Percentiles rank a stretch among this genome's conserved stretches.
These are phyloP conservation scores for Neodiprion virginianus DNA, from an alignment of 1,140 invertebrate genomes.

Conservation along the genomic window DNA sequence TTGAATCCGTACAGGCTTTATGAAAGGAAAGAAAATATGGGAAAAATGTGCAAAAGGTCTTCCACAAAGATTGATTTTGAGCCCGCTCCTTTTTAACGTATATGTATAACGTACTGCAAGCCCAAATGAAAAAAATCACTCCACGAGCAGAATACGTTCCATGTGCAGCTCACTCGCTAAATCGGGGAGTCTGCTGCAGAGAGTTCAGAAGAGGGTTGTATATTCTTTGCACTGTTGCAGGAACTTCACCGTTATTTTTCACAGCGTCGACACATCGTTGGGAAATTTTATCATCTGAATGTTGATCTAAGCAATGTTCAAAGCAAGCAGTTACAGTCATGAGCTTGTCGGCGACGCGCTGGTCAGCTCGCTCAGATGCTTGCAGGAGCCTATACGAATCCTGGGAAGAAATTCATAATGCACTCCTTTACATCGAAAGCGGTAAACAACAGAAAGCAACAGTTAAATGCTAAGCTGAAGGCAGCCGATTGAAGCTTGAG, in stretches of 20 bases:
- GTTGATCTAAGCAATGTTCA: conserved; percentile 15
- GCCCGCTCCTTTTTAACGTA: background rate
- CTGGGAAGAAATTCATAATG: conserved; percentile 20
- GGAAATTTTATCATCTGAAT: conserved; percentile 23
- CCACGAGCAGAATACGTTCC: conserved; percentile 31
- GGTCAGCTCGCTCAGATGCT: conserved; percentile 31
- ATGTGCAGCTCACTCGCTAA: conserved; percentile 42
- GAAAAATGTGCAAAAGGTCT: background rate
- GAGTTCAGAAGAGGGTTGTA: conserved; percentile 30
- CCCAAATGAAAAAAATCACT: conserved; percentile 33
- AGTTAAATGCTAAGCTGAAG: conserved; percentile 25
- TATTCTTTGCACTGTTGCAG: conserved; percentile 29
- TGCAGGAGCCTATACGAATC: conserved; percentile 22
- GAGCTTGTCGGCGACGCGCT: conserved; percentile 28
- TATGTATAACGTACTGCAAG: conserved; percentile 38
- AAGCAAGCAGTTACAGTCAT: conserved; percentile 22
- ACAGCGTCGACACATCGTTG: conserved; percentile 17
- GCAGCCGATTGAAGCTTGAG: conserved; percentile 17
- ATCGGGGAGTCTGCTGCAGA: conserved; percentile 45
- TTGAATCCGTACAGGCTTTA: background rate
- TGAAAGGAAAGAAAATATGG: background rate
- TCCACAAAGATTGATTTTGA: background rate
- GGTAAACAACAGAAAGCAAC: conserved; percentile 23
- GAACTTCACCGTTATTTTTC: conserved; percentile 29
- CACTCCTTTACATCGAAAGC: conserved; percentile 19